Base-by-base conservation (phyloP, 2,888 invertebrate genomes). In the Cartodere bifasciata region DNA sequence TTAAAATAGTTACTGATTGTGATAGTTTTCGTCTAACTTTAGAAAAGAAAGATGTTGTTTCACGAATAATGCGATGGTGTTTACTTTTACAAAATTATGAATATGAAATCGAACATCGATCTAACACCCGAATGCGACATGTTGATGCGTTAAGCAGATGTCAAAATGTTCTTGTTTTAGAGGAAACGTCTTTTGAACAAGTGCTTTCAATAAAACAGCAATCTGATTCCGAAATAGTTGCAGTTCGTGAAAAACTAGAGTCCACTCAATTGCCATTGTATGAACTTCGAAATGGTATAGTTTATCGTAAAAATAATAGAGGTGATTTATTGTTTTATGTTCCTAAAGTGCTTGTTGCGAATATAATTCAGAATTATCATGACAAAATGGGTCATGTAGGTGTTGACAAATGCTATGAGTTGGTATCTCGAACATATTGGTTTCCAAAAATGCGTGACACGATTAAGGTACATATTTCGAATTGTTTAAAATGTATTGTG, bases 1-100 rank as follows among this genome's bases (percentile, higher is more conserved):
- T 51, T 28, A 47, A 39, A 31, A 48, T 52, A 4, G 31, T 48
- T 3, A 51, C 48, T 0, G 48, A 53, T 31, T 52, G 49, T 32
- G 40, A 49, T 34, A 40, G 44, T 13, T 28, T 53, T 6, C 40
- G 38, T 23, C 23, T 44, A 33, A 39, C 51, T 4, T 32, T 52
- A 13, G 36, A 38, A 13, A 52, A 51, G 31, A 42, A 45, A 28
- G 44, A 49, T 7, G 40, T 53, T 9, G 47, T 48, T 35, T 44
- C 46, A 1, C 38, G 48, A 20, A 53, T 53, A 17, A 28, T 37
- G 12, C 14, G 52, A 15, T 53, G 52, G 53, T 16, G 29, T 35
- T 23, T 43, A 21, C 14, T 38, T 12, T 28, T 53, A 13, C 39
- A 45, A 29, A 42, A 44, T 35, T 44, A 36, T 33, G 20, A 28